These are phyloP conservation scores for Sylvietta virens DNA, from an alignment of 2,113 vertebrate species.

Conservation along the genomic window DNA sequence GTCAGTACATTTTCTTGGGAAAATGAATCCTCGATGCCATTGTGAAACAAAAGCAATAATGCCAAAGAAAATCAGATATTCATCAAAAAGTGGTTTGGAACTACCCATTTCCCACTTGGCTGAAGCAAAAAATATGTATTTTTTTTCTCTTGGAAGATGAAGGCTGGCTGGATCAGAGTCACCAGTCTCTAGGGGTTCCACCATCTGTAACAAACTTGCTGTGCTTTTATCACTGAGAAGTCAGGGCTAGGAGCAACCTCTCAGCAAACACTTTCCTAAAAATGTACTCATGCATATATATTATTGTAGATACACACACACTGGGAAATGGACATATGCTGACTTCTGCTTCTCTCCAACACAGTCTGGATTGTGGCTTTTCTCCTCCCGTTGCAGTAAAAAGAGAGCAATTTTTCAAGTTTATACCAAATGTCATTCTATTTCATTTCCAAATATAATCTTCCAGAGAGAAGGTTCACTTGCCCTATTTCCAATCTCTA, in stretches of 20 bases:
- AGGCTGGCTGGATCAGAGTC: slow-evolving; percentile 6
- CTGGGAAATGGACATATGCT: slow-evolving; percentile 26
- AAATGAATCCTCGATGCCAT: background rate
- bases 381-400: slow-evolving; percentile 45
- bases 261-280: background rate
- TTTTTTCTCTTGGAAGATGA: background rate
- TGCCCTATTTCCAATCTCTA: slow-evolving; percentile 60
- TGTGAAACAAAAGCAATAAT: background rate
- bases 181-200: background rate
- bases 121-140: background rate
- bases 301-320: background rate
- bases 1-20: background rate
- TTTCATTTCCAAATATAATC: slow-evolving; percentile 64
- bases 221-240: background rate
- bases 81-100: background rate
- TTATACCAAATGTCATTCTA: slow-evolving; percentile 58
- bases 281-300: background rate
- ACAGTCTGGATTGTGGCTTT: slow-evolving; percentile 13
- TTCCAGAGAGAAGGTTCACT: slow-evolving; percentile 48
- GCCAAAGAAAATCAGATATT: background rate
- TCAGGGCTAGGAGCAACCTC: background rate
- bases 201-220: background rate
- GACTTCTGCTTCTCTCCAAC: slow-evolving; percentile 46
- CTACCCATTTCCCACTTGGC: background rate
- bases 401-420: slow-evolving; percentile 64